A percentile compares a stretch with the other conserved stretches of the same genome.
Evolutionary conservation across 2,113 vertebrate genomes (phyloP).

Genomic region (Callipepla californica): DNA sequence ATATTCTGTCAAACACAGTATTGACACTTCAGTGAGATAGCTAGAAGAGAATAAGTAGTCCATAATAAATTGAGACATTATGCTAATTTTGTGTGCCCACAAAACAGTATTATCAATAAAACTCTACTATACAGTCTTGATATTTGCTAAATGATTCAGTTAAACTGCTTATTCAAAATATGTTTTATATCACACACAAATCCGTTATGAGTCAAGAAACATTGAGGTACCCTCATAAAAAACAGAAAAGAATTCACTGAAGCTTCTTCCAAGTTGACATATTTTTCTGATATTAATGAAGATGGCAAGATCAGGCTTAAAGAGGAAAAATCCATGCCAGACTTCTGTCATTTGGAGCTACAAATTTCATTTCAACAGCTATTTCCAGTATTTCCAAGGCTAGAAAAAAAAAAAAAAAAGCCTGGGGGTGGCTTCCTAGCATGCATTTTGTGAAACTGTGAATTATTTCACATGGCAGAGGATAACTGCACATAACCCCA

Average conservation of each 20-base stretch:
- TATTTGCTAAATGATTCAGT: neutral
- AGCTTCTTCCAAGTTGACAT: neutral
- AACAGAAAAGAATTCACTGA: neutral
- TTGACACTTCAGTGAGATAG: neutral
- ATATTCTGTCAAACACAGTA: neutral
- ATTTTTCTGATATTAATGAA: neutral
- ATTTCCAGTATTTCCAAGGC: conserved; percentile 38
- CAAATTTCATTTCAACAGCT: conserved; percentile 8
- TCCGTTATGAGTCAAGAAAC: neutral
- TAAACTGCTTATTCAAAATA: neutral
- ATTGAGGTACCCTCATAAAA: neutral
- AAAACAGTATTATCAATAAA: neutral
- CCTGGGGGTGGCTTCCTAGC: conserved; percentile 2
- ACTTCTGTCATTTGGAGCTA: neutral
- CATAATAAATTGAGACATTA: neutral
- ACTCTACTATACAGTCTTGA: neutral
- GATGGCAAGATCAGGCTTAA: neutral
- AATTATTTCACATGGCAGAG: conserved; percentile 44
- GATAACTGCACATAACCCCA: conserved; percentile 62
- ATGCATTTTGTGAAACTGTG: conserved; percentile 40
- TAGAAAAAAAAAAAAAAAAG: neutral
- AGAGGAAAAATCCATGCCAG: neutral
- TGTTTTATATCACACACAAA: neutral
- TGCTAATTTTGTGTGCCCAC: neutral
- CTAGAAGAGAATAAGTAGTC: neutral